Conservation (phyloP, 2,797 vertebrate genomes). For the Sebastes baramenuke region DNA sequence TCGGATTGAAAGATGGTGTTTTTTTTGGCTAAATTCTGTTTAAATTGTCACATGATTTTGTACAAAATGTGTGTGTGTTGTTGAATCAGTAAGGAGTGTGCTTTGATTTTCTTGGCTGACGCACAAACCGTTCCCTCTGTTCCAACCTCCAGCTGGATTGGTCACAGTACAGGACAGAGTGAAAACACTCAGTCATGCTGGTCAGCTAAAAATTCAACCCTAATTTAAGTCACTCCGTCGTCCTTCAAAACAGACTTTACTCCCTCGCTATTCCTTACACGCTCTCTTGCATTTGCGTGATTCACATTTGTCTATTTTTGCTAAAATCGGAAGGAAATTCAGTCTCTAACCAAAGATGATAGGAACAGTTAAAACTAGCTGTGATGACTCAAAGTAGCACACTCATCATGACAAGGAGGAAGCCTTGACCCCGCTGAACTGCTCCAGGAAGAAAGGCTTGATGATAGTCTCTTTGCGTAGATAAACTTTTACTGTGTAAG, state of each 20-base stretch:
- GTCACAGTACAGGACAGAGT: slow-evolving; percentile 46
- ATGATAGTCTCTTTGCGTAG: not conserved
- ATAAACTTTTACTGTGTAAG: not conserved
- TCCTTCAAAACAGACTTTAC: slow-evolving; percentile 9
- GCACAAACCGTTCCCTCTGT: slow-evolving; percentile 7
- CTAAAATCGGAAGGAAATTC: too few species aligned
- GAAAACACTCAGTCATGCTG: slow-evolving; percentile 50
- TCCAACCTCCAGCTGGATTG: slow-evolving; percentile 19
- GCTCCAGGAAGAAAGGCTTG: slow-evolving; percentile 1
- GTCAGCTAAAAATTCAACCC: slow-evolving; percentile 29
- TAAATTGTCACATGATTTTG: not conserved
- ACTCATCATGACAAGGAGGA: not conserved
- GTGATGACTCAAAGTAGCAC: not conserved
- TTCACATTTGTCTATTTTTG: not conserved
- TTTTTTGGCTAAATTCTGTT: not conserved
- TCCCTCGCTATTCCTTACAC: not conserved
- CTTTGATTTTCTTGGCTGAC: slow-evolving; percentile 2
- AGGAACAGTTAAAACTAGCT: not conserved
- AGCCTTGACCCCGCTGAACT: not conserved
- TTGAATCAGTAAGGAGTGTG: not conserved
- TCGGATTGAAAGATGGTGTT: not conserved
- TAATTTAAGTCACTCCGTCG: slow-evolving; percentile 45
- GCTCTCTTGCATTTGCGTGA: not conserved
- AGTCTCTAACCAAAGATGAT: not conserved
- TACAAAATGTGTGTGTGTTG: not conserved